These are phyloP conservation scores for Pammene aurita DNA, from an alignment of 2,888 invertebrate species.

Conservation along the genomic window DNA sequence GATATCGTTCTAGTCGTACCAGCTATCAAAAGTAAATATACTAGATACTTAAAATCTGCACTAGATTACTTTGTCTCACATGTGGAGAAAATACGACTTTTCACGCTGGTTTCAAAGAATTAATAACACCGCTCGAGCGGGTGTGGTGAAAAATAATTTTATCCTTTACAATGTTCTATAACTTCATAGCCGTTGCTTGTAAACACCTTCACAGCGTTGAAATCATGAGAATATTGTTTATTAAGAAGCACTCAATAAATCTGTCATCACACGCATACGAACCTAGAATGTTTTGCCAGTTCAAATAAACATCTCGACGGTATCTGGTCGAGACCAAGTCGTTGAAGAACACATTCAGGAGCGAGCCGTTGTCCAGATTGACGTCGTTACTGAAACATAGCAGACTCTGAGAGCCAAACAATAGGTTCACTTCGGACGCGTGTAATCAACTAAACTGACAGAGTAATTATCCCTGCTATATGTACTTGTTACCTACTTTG, in stretches of 20 bases:
- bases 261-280: slow-evolving; percentile 48
- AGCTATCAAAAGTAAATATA: too few relatives aligned
- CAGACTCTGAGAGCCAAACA: slow-evolving; percentile 10
- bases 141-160: too few relatives aligned
- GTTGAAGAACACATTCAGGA: slow-evolving; percentile 86
- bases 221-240: slow-evolving; percentile 8
- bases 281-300: slow-evolving; percentile 89
- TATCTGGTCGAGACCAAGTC: slow-evolving; percentile 86
- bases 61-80: too few relatives aligned
- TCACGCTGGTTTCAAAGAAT: too few relatives aligned
- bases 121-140: too few relatives aligned
- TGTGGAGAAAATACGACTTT: too few relatives aligned
- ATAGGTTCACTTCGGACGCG: not conserved
- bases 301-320: slow-evolving; percentile 86
- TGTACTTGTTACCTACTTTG: not conserved
- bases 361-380: slow-evolving; percentile 77
- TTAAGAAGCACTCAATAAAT: slow-evolving; percentile 22
- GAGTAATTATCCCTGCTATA: not conserved
- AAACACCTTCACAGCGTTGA: slow-evolving; percentile 5
- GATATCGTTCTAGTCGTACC: too few relatives aligned
- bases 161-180: too few relatives aligned
- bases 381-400: slow-evolving; percentile 69
- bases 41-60: too few relatives aligned
- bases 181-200: too few relatives aligned
- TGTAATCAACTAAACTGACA: not conserved